Evolutionary conservation across 2,113 vertebrate genomes (phyloP).

Genomic region (Vidua macroura): DNA sequence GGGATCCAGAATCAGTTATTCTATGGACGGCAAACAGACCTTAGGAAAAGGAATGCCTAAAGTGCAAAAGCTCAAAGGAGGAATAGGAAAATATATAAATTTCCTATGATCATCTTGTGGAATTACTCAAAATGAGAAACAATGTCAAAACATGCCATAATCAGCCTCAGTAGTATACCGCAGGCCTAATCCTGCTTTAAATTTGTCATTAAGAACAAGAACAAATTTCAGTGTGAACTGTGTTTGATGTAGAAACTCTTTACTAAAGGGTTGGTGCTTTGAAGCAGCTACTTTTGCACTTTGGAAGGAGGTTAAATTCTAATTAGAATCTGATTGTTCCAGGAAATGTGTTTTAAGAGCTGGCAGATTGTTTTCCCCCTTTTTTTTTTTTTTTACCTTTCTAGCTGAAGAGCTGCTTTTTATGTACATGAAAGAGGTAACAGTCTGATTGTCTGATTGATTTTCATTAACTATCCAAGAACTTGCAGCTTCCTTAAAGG

Average conservation of each 20-base stretch:
- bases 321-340: slow-evolving; percentile 6
- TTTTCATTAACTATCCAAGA: not conserved
- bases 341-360: not conserved
- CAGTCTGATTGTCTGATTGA: not conserved
- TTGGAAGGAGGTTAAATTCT: not conserved
- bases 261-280: not conserved
- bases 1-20: not conserved
- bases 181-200: not conserved
- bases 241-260: not conserved
- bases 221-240: not conserved
- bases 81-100: not conserved
- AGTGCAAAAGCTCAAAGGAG: not conserved
- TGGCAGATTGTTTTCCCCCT: not conserved
- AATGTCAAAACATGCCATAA: not conserved
- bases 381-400: not conserved
- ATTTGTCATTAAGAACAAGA: not conserved
- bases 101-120: not conserved
- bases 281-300: not conserved
- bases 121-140: not conserved
- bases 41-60: not conserved
- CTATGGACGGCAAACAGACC: not conserved
- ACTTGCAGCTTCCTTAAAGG: not conserved
- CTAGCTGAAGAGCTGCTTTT: not conserved
- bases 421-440: not conserved
- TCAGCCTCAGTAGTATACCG: not conserved